phyloP scores from a whole-genome alignment of 2,113 vertebrate species.

The Halichoeres trimaculatus region DNA sequence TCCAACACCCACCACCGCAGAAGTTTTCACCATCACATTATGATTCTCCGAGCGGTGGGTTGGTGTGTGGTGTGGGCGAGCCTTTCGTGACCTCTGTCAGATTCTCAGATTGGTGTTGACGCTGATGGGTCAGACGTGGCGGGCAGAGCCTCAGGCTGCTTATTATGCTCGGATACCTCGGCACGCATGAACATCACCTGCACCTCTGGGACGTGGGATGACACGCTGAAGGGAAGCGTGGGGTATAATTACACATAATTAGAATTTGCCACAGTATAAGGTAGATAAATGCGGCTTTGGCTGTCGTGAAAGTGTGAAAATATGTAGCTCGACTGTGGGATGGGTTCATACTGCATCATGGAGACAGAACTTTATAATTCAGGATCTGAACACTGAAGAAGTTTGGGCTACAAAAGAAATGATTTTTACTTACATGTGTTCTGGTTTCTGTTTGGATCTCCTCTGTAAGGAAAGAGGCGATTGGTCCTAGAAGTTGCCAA shows the following conservation, averaged over 20 bases:
- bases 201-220: constrained; percentile 25
- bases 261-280: constrained; percentile 25
- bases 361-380: background rate
- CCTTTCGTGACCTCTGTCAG: constrained; percentile 17
- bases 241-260: constrained; percentile 47
- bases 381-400: too few species aligned
- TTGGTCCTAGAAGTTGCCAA: too few species aligned
- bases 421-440: too few species aligned
- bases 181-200: constrained; percentile 32
- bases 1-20: constrained; percentile 8
- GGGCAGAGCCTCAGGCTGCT: constrained; percentile 9
- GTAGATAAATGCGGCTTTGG: background rate
- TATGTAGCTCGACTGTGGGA: background rate
- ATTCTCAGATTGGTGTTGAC: constrained; percentile 23
- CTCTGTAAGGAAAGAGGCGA: too few species aligned
- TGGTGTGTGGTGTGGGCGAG: constrained; percentile 14
- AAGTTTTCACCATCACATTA: constrained; percentile 15
- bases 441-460: too few species aligned
- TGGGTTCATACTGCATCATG: background rate
- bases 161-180: constrained; percentile 18
- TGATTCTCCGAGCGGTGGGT: constrained; percentile 19
- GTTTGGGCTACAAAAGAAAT: too few species aligned
- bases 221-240: constrained; percentile 6
- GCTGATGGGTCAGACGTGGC: constrained; percentile 12
- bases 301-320: background rate